A percentile compares a stretch with the other conserved stretches of the same genome.
Conservation (phyloP, 2,888 invertebrate species). For the Rotaria magnacalcarata region DNA sequence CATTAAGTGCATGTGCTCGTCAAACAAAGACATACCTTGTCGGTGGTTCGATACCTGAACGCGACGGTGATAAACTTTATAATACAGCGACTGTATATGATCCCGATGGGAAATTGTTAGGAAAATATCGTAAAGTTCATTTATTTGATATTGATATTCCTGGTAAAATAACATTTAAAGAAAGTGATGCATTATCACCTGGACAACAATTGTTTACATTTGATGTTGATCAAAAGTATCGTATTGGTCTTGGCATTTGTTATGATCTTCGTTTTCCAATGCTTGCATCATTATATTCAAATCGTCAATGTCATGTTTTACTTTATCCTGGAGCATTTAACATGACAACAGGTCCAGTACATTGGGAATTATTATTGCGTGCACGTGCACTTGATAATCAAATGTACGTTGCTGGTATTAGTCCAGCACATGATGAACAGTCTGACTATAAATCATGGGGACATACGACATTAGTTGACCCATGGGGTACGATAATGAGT, state of each 20-base stretch:
- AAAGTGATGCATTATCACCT: slow-evolving; percentile 55
- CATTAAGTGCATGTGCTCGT: slow-evolving; percentile 72
- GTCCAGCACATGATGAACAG: slow-evolving; percentile 72
- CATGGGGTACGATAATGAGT: slow-evolving; percentile 41
- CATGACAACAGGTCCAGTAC: slow-evolving; percentile 86
- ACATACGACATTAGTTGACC: slow-evolving; percentile 38
- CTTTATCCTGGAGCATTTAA: slow-evolving; percentile 92
- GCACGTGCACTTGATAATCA: slow-evolving; percentile 82
- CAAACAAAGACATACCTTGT: slow-evolving; percentile 74
- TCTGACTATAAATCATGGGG: slow-evolving; percentile 56
- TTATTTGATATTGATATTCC: slow-evolving; percentile 92
- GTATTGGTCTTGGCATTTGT: slow-evolving; percentile 82
- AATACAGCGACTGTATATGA: slow-evolving; percentile 85
- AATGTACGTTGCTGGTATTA: slow-evolving; percentile 75
- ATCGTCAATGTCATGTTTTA: slow-evolving; percentile 73
- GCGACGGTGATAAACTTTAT: slow-evolving; percentile 65
- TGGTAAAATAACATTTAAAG: slow-evolving; percentile 48
- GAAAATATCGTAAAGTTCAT: slow-evolving; percentile 81
- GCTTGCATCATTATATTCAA: slow-evolving; percentile 61
- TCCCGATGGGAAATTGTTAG: slow-evolving; percentile 72
- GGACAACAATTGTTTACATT: slow-evolving; percentile 74
- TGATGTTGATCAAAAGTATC: slow-evolving; percentile 62
- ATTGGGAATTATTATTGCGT: slow-evolving; percentile 80
- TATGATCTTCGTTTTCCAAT: slow-evolving; percentile 89
- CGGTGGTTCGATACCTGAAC: slow-evolving; percentile 80